These are phyloP conservation scores for Kradibia gibbosae DNA, from an alignment of 1,140 invertebrate genomes.

Conservation along the genomic window DNA sequence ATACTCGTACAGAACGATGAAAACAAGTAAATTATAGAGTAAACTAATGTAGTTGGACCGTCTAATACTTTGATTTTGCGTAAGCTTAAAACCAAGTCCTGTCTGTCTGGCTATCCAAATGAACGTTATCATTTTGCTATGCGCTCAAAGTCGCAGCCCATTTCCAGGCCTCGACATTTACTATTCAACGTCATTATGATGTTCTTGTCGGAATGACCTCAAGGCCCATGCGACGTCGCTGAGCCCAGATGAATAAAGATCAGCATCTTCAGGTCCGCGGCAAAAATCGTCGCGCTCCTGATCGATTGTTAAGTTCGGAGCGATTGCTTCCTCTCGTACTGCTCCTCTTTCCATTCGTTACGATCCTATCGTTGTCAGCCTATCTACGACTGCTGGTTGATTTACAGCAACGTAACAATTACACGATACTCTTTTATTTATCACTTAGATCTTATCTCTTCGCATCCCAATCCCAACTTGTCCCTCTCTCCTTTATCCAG, in stretches of 20 bases:
- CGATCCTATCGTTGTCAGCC: background rate
- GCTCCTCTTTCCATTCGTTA: background rate
- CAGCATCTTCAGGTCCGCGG: background rate
- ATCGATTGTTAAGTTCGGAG: constrained; percentile 3
- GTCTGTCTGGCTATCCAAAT: background rate
- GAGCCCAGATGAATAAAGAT: background rate
- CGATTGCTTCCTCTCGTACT: background rate
- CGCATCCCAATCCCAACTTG: constrained; percentile 4
- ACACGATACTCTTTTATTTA: background rate
- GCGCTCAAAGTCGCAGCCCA: background rate
- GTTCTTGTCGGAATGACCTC: background rate
- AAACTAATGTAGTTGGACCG: background rate
- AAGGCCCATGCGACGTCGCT: background rate
- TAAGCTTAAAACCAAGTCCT: background rate
- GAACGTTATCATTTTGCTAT: background rate
- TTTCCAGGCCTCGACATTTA: background rate
- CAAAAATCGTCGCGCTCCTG: background rate
- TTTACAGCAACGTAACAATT: no score
- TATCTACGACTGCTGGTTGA: no score
- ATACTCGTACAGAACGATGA: background rate
- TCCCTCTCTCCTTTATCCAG: constrained; percentile 1
- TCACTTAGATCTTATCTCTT: background rate
- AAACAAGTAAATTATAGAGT: background rate
- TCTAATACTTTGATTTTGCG: background rate
- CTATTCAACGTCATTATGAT: background rate